These are phyloP conservation scores for Tillus elongatus DNA, from an alignment of 2,888 invertebrate species.

Conservation along the genomic window DNA sequence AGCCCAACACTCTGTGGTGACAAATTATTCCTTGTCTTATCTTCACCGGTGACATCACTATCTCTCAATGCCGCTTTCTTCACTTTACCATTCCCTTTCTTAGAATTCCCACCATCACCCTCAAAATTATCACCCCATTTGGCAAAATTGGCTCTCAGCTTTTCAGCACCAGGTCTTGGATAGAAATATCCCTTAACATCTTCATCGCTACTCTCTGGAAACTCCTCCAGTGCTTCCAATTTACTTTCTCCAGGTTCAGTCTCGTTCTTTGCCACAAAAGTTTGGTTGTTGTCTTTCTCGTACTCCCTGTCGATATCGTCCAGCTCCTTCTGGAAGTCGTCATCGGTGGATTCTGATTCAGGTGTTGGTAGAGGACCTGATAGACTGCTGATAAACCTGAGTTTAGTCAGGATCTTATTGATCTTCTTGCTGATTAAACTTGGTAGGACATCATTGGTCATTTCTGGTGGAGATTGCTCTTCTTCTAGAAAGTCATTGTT, in stretches of 20 bases:
- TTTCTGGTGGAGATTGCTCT: conserved; percentile 12
- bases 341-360: no score
- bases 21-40: not conserved
- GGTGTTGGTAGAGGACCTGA: conserved; percentile 10
- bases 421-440: conserved; percentile 23
- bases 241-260: conserved; percentile 10
- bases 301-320: conserved; percentile 17
- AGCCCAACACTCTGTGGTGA: conserved; percentile 23
- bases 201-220: conserved; percentile 19
- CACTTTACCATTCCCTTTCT: not conserved
- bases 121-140: conserved; percentile 1
- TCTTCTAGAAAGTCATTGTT: conserved; percentile 13
- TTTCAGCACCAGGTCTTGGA: not conserved
- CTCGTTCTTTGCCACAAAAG: conserved; percentile 12
- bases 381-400: conserved; percentile 18
- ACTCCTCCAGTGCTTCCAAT: conserved; percentile 9
- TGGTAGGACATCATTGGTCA: conserved; percentile 20
- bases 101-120: conserved; percentile 5
- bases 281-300: conserved; percentile 18
- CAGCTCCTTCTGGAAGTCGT: no score
- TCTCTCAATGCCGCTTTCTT: conserved; percentile 10
- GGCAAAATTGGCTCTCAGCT: not conserved
- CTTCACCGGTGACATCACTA: conserved; percentile 7
- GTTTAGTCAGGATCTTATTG: conserved; percentile 23
- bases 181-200: conserved; percentile 8